phyloP scores from a whole-genome alignment of 1,140 invertebrate species.

The Phthorimaea operculella region DNA sequence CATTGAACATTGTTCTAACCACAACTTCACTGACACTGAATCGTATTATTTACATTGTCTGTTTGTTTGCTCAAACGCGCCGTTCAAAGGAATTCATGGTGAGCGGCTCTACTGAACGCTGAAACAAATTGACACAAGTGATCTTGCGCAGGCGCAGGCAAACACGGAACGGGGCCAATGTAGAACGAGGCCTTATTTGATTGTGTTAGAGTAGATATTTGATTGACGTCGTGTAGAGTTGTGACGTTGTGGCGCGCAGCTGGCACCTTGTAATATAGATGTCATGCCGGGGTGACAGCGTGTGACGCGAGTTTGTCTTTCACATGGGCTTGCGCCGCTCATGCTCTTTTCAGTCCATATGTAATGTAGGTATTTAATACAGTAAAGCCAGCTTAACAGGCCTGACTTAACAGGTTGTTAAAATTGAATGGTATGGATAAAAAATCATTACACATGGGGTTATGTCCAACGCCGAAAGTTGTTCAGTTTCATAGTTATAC shows the following conservation, averaged over 20 bases:
- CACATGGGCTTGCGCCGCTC: conserved; percentile 27
- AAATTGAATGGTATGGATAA: too few species aligned
- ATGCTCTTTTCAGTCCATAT: neutral
- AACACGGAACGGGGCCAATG: neutral
- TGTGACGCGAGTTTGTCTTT: conserved; percentile 38
- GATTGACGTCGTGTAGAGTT: conserved; percentile 17
- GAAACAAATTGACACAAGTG: conserved; percentile 52
- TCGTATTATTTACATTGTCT: neutral
- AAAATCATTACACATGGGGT: too few species aligned
- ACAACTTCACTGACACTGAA: too few species aligned
- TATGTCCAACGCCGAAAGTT: too few species aligned
- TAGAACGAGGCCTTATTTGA: neutral
- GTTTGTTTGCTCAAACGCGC: neutral
- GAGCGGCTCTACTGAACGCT: conserved; percentile 12
- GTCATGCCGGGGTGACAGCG: conserved; percentile 21
- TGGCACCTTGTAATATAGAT: conserved; percentile 38
- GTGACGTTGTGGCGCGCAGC: conserved; percentile 15
- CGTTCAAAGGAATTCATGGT: neutral
- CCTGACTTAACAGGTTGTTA: neutral
- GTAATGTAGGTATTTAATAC: neutral
- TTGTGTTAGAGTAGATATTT: conserved; percentile 24
- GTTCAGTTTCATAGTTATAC: too few species aligned
- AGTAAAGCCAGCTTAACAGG: neutral
- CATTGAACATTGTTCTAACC: too few species aligned
- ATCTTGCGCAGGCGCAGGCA: conserved; percentile 23